Percentiles rank a stretch among this genome's conserved stretches.
Conservation (phyloP, 2,888 invertebrate species). For the Adela reaumurella region DNA sequence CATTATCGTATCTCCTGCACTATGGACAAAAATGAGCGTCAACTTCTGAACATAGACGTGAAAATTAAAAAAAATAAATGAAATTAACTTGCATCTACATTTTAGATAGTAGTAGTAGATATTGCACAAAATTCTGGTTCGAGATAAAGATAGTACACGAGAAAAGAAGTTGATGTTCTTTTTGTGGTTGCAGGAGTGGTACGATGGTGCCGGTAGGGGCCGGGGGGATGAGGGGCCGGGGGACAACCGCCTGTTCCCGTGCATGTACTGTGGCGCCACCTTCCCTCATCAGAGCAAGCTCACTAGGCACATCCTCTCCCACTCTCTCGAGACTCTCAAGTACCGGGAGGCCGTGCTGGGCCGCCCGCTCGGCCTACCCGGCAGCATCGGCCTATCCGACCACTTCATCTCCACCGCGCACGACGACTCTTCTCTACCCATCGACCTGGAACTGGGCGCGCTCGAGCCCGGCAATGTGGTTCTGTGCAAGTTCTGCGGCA, state of each 20-base stretch:
- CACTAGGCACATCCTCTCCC: slow-evolving; percentile 84
- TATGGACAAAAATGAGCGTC: slow-evolving; percentile 83
- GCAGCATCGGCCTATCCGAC: slow-evolving; percentile 47
- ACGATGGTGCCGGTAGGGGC: slow-evolving; percentile 66
- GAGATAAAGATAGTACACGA: slow-evolving; percentile 39
- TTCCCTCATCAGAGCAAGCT: slow-evolving; percentile 90
- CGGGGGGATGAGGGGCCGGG: slow-evolving; percentile 45
- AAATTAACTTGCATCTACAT: slow-evolving; percentile 46
- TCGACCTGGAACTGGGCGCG: slow-evolving; percentile 53
- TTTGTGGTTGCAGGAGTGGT: slow-evolving; percentile 86
- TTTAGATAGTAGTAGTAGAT: slow-evolving; percentile 52
- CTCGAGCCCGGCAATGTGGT: slow-evolving; percentile 74
- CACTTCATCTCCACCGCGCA: slow-evolving; percentile 46
- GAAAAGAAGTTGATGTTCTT: slow-evolving; percentile 89
- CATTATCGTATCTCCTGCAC: slow-evolving; percentile 50
- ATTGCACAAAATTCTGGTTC: slow-evolving; percentile 46
- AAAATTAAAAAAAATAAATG: slow-evolving; percentile 26
- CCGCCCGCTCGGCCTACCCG: slow-evolving; percentile 33
- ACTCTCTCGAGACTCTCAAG: slow-evolving; percentile 84
- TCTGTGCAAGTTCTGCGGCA: slow-evolving; percentile 89
- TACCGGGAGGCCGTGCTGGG: slow-evolving; percentile 68
- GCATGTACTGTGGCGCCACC: slow-evolving; percentile 86
- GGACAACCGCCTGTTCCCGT: slow-evolving; percentile 65
- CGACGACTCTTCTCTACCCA: slow-evolving; percentile 49
- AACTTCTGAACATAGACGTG: slow-evolving; percentile 68